Percentiles rank a stretch among this genome's conserved stretches.
Evolutionary conservation across 2,888 invertebrate species (phyloP).

Genomic region (Sepioteuthis lessoniana): DNA sequence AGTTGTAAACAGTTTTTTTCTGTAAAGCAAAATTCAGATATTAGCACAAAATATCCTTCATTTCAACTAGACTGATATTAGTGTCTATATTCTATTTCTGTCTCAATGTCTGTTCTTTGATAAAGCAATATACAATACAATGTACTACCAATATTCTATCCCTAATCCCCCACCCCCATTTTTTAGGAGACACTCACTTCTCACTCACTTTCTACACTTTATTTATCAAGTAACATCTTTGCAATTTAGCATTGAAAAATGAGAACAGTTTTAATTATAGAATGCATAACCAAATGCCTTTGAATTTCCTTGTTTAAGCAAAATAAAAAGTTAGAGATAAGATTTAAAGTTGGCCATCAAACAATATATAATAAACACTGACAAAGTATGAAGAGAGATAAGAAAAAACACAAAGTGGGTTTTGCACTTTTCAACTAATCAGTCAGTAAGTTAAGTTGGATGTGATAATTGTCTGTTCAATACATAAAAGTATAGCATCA

Average conservation of each 20-base stretch:
- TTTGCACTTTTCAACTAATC: conserved; percentile 6
- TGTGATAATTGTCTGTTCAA: background rate
- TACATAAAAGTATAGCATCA: background rate
- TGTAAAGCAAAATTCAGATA: too few relatives aligned
- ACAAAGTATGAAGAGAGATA: background rate
- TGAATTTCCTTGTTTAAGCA: background rate
- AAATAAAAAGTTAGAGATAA: background rate
- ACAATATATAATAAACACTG: background rate
- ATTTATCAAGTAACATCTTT: background rate
- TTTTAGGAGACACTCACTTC: background rate
- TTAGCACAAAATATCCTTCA: too few relatives aligned
- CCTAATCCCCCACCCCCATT: too few relatives aligned
- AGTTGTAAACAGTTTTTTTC: too few relatives aligned
- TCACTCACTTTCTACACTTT: background rate
- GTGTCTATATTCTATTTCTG: too few relatives aligned
- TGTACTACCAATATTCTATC: background rate
- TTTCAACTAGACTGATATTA: too few relatives aligned
- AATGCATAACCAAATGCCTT: background rate
- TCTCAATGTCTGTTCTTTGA: background rate
- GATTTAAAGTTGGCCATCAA: conserved; percentile 33
- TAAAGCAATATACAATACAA: background rate
- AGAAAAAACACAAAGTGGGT: background rate
- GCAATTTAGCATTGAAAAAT: background rate
- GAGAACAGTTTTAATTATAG: background rate
- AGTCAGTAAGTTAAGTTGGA: conserved; percentile 7